A percentile compares a stretch with the other conserved stretches of the same genome.
Evolutionary conservation across 2,113 vertebrate species (phyloP).

Genomic region (Rhagologus leucostigma): DNA sequence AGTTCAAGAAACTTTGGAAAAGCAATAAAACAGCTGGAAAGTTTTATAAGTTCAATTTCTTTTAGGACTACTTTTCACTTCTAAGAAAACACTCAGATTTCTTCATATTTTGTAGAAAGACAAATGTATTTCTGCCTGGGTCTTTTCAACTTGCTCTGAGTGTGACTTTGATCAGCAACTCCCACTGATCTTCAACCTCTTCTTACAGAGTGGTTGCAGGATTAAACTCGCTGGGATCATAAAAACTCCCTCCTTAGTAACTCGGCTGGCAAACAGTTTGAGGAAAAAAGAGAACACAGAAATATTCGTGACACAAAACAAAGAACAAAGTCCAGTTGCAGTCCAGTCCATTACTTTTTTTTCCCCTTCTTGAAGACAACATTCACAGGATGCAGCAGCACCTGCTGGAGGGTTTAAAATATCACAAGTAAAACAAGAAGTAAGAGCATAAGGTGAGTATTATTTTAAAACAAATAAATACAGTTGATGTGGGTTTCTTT

Average conservation of each 20-base stretch:
- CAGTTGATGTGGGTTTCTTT: neutral
- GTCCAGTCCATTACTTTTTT: neutral
- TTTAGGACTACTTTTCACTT: neutral
- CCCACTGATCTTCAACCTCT: neutral
- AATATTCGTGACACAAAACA: neutral
- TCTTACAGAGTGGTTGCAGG: neutral
- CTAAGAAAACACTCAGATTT: neutral
- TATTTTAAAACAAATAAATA: neutral
- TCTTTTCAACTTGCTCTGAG: neutral
- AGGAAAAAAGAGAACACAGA: neutral
- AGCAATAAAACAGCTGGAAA: neutral
- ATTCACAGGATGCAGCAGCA: conserved; percentile 42
- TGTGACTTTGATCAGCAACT: neutral
- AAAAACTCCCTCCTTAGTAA: neutral
- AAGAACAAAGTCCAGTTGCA: neutral
- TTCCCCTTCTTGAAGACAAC: rapidly evolving
- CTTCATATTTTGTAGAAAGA: neutral
- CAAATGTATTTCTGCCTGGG: neutral
- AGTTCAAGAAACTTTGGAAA: neutral
- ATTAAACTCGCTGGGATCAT: neutral
- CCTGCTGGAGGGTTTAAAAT: conserved; percentile 41
- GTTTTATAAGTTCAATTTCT: neutral
- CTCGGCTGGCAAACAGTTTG: neutral
- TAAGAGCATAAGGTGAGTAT: rapidly evolving
- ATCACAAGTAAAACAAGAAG: neutral